Evolutionary conservation across 2,888 invertebrate species (phyloP).

Genomic region (Ellobium chinense): DNA sequence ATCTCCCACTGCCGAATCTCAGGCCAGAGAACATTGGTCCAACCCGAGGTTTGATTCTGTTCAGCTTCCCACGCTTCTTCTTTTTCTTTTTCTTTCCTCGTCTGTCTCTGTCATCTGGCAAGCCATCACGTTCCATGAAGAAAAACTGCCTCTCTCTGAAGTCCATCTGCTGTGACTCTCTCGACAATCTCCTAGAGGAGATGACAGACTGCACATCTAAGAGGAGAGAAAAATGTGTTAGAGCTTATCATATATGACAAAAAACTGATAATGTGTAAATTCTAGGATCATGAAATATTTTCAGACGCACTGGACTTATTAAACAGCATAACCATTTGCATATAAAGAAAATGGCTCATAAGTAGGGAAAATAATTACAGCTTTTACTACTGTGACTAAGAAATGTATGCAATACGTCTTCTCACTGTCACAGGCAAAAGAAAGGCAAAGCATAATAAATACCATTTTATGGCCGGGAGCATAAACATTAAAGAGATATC

Average conservation of each 20-base stretch:
- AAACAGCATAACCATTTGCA: too few relatives aligned
- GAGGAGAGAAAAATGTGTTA: neutral
- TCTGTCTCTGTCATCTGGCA: constrained; percentile 50
- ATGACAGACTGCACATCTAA: constrained; percentile 52
- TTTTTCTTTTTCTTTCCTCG: constrained; percentile 50
- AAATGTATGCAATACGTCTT: too few relatives aligned
- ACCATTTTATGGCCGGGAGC: too few relatives aligned
- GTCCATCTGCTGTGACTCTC: constrained; percentile 48
- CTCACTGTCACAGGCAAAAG: too few relatives aligned
- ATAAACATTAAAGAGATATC: too few relatives aligned
- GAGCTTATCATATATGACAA: neutral
- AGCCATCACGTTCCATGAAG: constrained; percentile 42
- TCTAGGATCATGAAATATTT: too few relatives aligned
- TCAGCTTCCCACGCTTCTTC: constrained; percentile 57
- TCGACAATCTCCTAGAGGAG: constrained; percentile 50
- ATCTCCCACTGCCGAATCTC: constrained; percentile 47
- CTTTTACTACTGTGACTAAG: too few relatives aligned
- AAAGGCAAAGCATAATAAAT: too few relatives aligned
- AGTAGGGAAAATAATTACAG: too few relatives aligned
- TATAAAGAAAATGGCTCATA: too few relatives aligned
- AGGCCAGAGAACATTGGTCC: constrained; percentile 60
- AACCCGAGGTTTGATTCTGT: constrained; percentile 61
- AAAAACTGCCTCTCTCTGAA: constrained; percentile 46
- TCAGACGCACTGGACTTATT: too few relatives aligned
- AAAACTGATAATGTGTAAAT: neutral